Evolutionary conservation across 2,888 invertebrate genomes (phyloP), one percentile per base, ranked within the genome.

Genomic region (Alsophila aescularia): DNA sequence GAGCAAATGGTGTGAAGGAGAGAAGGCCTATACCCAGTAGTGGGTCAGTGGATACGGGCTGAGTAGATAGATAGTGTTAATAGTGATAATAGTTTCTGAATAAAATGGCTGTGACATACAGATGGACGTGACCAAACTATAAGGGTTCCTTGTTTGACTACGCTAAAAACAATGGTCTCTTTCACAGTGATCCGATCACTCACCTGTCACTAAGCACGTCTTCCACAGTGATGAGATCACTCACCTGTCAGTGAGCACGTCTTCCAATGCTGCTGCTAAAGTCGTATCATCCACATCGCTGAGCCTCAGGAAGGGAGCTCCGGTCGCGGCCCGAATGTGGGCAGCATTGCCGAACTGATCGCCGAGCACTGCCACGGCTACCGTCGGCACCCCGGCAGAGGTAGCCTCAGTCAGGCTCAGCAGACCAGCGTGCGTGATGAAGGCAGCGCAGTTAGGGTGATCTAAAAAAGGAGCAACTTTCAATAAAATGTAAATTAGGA

Each of bases 381-480:
- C 66, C 16, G 87, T 77, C 0, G 93, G 93, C 10, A 93, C 92
- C 0, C 92, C 93, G 16, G 87, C 87, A 18, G 92, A 83, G 0
- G 92, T 88, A 0, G 92, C 88, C 66, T 93, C 93, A 0, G 88
- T 93, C 24, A 89, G 75, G 39, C 93, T 92, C 55, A 93, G 70
- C 34, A 93, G 77, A 4, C 93, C 93, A 0, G 91, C 93, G 64
- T 93, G 93, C 0, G 91, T 85, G 42, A 82, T 70, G 48, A 82
- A 78, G 0, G 92, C 85, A 49, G 92, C 92, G 31, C 94, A 93
- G 51, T 93, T 93, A 0, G 93, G 92, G 70, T 94, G 93, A 64
- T 93, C 94, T 94, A 68, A 3, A 60, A 63, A 36, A 32, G 1
- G 21, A n/a, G n/a, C n/a, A n/a, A n/a, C n/a, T n/a, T n/a, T n/a